Percentiles rank a stretch among this genome's conserved stretches.
These are phyloP conservation scores for Apostichopus parvimensis DNA, from an alignment of 35 echinoderm and acorn worm species.

Conservation along the genomic window DNA sequence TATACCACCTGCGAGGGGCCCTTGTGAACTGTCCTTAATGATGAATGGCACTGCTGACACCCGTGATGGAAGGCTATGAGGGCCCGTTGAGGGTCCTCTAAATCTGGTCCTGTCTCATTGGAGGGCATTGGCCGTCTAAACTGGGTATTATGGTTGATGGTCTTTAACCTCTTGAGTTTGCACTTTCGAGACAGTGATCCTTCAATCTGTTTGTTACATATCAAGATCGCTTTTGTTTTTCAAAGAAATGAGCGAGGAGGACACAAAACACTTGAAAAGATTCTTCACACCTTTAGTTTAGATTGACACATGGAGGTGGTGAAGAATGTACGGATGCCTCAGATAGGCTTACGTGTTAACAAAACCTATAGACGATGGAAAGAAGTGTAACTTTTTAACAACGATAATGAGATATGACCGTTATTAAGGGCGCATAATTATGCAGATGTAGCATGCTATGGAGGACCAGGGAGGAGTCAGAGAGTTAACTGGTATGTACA, in stretches of 20 bases:
- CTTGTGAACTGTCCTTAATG: slow-evolving; percentile 15
- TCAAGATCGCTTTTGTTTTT: slow-evolving; percentile 15
- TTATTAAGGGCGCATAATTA: too few relatives aligned
- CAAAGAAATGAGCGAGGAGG: neutral
- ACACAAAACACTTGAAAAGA: neutral
- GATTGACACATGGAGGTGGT: slow-evolving; percentile 20
- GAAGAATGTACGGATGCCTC: slow-evolving; percentile 34
- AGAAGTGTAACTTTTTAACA: too few relatives aligned
- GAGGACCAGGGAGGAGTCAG: too few relatives aligned
- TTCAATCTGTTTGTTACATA: slow-evolving; percentile 14
- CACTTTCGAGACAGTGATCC: neutral
- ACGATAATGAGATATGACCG: too few relatives aligned
- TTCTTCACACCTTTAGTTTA: slow-evolving; percentile 28
- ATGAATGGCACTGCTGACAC: slow-evolving; percentile 13
- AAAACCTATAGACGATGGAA: too few relatives aligned
- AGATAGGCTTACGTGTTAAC: neutral
- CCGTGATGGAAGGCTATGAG: slow-evolving; percentile 28
- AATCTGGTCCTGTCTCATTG: neutral
- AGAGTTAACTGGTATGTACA: too few relatives aligned
- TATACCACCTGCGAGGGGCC: slow-evolving; percentile 36
- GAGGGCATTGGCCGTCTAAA: neutral
- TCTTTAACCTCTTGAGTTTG: slow-evolving; percentile 2
- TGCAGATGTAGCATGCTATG: too few relatives aligned
- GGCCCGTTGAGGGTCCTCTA: neutral
- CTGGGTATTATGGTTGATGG: neutral